Conservation (phyloP, 2,797 vertebrate genomes). For the Buphagus erythrorhynchus region DNA sequence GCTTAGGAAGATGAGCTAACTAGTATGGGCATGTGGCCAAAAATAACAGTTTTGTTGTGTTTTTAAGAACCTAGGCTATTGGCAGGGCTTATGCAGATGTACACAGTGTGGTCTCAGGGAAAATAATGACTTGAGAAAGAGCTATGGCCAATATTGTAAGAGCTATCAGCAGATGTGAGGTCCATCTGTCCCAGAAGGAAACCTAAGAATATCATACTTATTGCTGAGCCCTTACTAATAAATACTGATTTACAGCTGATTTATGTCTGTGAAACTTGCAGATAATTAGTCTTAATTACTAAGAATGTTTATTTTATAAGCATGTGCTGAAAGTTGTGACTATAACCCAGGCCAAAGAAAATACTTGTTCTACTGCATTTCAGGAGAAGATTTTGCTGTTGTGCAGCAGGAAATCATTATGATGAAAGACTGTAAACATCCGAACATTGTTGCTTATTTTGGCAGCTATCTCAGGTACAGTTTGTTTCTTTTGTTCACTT, state of each 20-base stretch:
- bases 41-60: not conserved
- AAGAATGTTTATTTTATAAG: not conserved
- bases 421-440: slow-evolving; percentile 99
- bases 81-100: not conserved
- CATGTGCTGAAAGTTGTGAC: not conserved
- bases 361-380: slow-evolving; percentile 62
- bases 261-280: not conserved
- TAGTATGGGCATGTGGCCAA: not conserved
- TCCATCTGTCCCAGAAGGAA: not conserved
- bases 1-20: not conserved
- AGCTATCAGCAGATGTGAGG: not conserved
- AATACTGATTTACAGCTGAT: not conserved
- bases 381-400: slow-evolving; percentile 98
- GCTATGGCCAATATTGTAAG: fast-evolving
- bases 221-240: not conserved
- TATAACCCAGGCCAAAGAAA: slow-evolving; percentile 1
- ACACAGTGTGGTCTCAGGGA: not conserved
- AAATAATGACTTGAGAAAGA: not conserved
- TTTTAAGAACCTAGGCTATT: not conserved
- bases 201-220: not conserved
- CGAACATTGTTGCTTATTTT: slow-evolving; percentile 98
- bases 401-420: slow-evolving; percentile 99
- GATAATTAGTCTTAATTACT: not conserved
- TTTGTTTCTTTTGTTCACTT: slow-evolving; percentile 53
- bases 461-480: slow-evolving; percentile 97